phyloP scores from a whole-genome alignment of 2,888 invertebrate genomes.

The Hololepta plana region DNA sequence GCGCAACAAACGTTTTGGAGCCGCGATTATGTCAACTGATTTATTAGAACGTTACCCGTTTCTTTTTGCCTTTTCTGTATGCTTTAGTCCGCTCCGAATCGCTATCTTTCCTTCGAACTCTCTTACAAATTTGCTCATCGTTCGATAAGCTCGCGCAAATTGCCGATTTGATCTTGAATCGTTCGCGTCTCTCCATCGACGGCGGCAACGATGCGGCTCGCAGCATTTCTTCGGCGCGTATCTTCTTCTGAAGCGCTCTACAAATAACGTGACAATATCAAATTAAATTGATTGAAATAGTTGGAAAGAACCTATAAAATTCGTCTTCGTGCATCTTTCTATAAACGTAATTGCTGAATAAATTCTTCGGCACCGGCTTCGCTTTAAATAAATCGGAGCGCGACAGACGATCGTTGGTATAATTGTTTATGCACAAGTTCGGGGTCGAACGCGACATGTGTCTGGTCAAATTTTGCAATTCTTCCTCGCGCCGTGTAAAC shows the following conservation, averaged over 20 bases:
- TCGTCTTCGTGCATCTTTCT: conserved; percentile 54
- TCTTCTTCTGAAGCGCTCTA: conserved; percentile 44
- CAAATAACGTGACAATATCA: not conserved
- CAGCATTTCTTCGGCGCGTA: conserved; percentile 51
- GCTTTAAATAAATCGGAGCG: conserved; percentile 40
- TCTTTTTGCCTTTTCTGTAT: not conserved
- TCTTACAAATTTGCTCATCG: too few relatives aligned
- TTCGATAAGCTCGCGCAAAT: conserved; percentile 25
- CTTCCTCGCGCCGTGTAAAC: conserved; percentile 33
- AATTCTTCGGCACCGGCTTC: conserved; percentile 48
- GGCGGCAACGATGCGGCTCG: conserved; percentile 46
- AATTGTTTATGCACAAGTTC: conserved; percentile 18
- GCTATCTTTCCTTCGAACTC: too few relatives aligned
- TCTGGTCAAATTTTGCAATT: conserved; percentile 25
- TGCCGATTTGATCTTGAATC: conserved; percentile 17
- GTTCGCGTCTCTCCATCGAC: conserved; percentile 46
- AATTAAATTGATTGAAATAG: not conserved
- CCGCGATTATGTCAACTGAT: too few relatives aligned
- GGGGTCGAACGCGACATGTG: conserved; percentile 24
- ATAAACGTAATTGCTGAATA: conserved; percentile 52
- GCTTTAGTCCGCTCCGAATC: not conserved
- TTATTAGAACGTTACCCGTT: too few relatives aligned
- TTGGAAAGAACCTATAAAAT: conserved; percentile 38
- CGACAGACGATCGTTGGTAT: conserved; percentile 24
- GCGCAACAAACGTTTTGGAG: too few relatives aligned